Percentiles rank a stretch among this genome's conserved stretches.
phyloP scores from a whole-genome alignment of 2,888 invertebrate genomes.

The Bembecia ichneumoniformis region DNA sequence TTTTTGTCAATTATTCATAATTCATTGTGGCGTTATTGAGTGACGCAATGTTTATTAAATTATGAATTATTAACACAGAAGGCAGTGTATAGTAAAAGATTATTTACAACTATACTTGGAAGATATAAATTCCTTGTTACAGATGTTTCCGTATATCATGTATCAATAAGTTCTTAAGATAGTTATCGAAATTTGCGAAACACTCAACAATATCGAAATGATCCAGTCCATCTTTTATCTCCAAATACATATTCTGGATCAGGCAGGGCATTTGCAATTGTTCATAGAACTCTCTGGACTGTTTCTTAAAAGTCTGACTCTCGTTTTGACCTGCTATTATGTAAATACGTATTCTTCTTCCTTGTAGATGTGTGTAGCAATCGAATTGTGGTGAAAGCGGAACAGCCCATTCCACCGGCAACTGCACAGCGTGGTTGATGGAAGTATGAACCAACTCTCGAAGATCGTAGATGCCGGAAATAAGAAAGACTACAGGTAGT shows the following conservation, averaged over 20 bases:
- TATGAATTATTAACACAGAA: too few species aligned
- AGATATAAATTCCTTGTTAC: conserved; percentile 13
- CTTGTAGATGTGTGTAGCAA: conserved; percentile 47
- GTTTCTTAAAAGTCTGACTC: conserved; percentile 77
- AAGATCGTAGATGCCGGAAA: conserved; percentile 85
- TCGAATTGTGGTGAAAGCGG: conserved; percentile 71
- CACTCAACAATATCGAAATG: conserved; percentile 85
- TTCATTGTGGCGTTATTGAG: too few species aligned
- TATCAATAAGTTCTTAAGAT: conserved; percentile 49
- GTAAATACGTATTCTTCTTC: conserved; percentile 47
- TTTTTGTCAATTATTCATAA: too few species aligned
- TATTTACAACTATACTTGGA: not conserved
- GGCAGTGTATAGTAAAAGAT: not conserved
- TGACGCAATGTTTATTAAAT: too few species aligned
- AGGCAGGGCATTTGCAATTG: conserved; percentile 60
- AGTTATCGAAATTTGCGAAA: conserved; percentile 69
- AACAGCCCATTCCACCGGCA: conserved; percentile 70
- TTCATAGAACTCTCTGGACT: conserved; percentile 74
- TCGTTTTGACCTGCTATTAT: conserved; percentile 78
- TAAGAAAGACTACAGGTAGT: conserved; percentile 77
- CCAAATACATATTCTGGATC: conserved; percentile 68
- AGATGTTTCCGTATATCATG: conserved; percentile 62
- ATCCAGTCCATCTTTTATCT: conserved; percentile 75
- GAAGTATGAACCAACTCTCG: conserved; percentile 77
- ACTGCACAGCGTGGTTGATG: conserved; percentile 76